Base-by-base conservation (phyloP, 2,797 vertebrate species). In the Myripristis murdjan region DNA sequence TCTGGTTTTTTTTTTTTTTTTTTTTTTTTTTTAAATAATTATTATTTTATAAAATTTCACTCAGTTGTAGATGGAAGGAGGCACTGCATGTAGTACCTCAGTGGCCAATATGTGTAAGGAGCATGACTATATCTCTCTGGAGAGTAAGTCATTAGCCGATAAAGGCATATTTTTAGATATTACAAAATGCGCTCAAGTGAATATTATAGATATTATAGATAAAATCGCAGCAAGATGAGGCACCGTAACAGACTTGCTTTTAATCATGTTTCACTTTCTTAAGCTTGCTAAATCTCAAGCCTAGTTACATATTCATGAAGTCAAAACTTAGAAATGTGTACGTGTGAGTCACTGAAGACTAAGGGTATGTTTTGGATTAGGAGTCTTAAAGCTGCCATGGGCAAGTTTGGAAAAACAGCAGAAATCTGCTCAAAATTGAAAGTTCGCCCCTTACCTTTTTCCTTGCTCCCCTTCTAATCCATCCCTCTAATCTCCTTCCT, bases 191-290 rank as follows among this genome's bases (percentile, higher is more conserved):
- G 20, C 62, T 53, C 35, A 53, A 47, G 54, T 77, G 75, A 77
- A 64, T 81, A 37, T 65, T 70, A 62, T 64, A 68, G 59, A 81
- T 79, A 64, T 69, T 44, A 12, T 63, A 64, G 87, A 89, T 89
- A 72, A 26, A 48, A 84, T 84, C 73, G 86, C 60, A 55, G 52
- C 43, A 53, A 61, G 44, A 77, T 53, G 24, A 56, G 77, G 60
- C 61, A 46, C 39, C 53, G 12, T 76, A 75, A 81, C 73, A 66
- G 71, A 64, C 76, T 83, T 65, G 71, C 55, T n/a, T 82, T 87
- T 85, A 85, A 83, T 90, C 68, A 69, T 79, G 64, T 84, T 89
- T 86, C 64, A 76, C 63, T 79, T 87, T 70, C 60, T 72, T 80
- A 85, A 85, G 68, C 71, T 79, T 75, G 70, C 60, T 35, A 81